Conservation (phyloP, 2,888 invertebrate genomes). For the Euphydryas editha region DNA sequence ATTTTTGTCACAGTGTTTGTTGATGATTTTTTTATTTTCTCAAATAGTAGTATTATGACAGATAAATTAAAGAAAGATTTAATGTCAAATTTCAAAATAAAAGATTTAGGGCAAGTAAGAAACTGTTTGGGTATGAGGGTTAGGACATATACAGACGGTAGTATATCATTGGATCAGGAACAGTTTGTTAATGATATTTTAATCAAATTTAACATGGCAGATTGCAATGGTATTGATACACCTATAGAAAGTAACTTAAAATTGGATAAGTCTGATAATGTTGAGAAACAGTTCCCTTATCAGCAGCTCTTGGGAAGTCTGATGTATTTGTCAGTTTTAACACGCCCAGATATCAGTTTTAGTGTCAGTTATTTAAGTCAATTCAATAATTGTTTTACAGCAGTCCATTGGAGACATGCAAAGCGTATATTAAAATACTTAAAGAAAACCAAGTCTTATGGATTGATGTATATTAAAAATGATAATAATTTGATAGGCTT, state of each 20-base stretch:
- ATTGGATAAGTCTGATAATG: conserved; percentile 12
- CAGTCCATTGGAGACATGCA: conserved; percentile 39
- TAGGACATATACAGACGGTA: too few relatives aligned
- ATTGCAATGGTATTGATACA: conserved; percentile 40
- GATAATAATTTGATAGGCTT: conserved; percentile 34
- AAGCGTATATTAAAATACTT: conserved; percentile 30
- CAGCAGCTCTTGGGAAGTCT: conserved; percentile 36
- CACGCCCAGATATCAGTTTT: conserved; percentile 42
- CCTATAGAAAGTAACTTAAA: conserved; percentile 43
- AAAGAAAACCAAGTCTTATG: conserved; percentile 34
- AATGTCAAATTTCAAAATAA: too few relatives aligned
- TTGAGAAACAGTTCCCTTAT: conserved; percentile 24
- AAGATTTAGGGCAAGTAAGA: too few relatives aligned
- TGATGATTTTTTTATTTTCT: too few relatives aligned
- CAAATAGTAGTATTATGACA: too few relatives aligned
- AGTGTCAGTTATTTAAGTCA: conserved; percentile 40
- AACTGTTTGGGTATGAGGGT: too few relatives aligned
- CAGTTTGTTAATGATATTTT: conserved; percentile 9
- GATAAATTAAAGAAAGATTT: too few relatives aligned
- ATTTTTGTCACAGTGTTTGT: too few relatives aligned
- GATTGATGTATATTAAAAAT: conserved; percentile 39
- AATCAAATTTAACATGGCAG: conserved; percentile 34
- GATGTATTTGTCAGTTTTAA: conserved; percentile 41
- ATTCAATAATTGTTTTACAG: conserved; percentile 40
- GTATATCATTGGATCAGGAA: not conserved